These are phyloP conservation scores for Strigamia crassipes DNA, from an alignment of 2,888 invertebrate genomes.

Conservation along the genomic window DNA sequence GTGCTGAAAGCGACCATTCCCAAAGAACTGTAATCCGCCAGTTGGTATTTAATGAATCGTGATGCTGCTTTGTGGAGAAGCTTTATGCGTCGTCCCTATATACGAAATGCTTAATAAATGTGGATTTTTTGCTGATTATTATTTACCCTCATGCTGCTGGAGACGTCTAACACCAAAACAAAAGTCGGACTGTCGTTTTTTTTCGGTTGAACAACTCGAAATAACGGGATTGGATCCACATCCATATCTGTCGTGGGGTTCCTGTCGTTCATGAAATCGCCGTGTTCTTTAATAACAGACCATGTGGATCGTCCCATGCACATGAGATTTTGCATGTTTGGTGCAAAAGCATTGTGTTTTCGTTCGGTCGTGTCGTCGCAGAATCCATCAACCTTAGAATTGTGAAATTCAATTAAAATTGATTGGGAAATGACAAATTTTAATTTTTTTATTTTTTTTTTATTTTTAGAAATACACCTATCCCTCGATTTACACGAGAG, in stretches of 20 bases:
- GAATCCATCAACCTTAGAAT: constrained; percentile 56
- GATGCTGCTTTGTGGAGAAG: constrained; percentile 52
- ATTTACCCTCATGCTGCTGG: constrained; percentile 53
- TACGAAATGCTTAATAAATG: neutral
- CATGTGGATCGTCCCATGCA: constrained; percentile 57
- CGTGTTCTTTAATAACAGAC: constrained; percentile 54
- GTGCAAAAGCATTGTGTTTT: constrained; percentile 56
- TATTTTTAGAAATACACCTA: too few species aligned
- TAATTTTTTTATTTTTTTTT: too few species aligned
- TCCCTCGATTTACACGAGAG: too few species aligned
- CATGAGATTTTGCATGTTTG: constrained; percentile 57
- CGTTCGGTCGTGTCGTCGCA: constrained; percentile 54
- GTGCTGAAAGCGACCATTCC: constrained; percentile 54
- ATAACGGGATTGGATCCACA: constrained; percentile 49
- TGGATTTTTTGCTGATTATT: neutral
- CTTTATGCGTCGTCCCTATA: constrained; percentile 59
- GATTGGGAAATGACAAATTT: neutral
- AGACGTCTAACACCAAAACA: constrained; percentile 53
- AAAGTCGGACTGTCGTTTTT: constrained; percentile 50
- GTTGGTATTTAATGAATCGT: constrained; percentile 52
- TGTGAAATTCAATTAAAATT: neutral
- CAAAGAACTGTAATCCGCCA: constrained; percentile 52
- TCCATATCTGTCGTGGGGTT: constrained; percentile 44
- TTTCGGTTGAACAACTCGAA: constrained; percentile 51
- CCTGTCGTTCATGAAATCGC: constrained; percentile 50